Conservation (phyloP, 1,140 invertebrate genomes). For the Mizuhopecten yessoensis region DNA sequence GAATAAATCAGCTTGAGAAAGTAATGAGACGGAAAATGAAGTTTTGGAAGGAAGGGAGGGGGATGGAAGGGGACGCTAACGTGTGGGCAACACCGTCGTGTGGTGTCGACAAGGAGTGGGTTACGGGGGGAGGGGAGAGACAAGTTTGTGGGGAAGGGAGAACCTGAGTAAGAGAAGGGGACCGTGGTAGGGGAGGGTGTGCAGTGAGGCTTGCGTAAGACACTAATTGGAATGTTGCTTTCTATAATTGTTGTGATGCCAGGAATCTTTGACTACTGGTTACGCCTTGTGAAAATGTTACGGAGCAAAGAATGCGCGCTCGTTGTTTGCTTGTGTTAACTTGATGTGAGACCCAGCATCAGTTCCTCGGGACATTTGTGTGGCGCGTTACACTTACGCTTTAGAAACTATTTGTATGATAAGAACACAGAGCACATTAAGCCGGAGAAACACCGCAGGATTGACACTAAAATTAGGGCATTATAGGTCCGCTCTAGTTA, state of each 20-base stretch:
- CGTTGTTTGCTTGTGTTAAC: constrained; percentile 1
- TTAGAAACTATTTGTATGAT: constrained; percentile 1
- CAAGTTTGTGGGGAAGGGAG: not conserved
- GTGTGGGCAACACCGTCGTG: not conserved
- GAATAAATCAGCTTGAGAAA: not conserved
- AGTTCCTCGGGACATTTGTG: not conserved
- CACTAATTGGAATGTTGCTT: constrained; percentile 38
- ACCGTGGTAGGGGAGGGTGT: not conserved
- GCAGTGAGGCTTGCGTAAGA: constrained; percentile 24
- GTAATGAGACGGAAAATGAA: constrained; percentile 25
- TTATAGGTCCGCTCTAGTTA: not conserved
- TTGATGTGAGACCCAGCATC: not conserved
- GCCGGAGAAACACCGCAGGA: not conserved
- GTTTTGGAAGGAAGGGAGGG: not conserved
- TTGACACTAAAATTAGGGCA: too few relatives aligned
- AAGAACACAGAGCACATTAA: not conserved
- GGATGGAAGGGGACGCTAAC: not conserved
- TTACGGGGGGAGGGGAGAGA: not conserved
- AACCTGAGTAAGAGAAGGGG: not conserved
- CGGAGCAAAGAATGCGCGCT: constrained; percentile 31
- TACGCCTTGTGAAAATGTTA: constrained; percentile 38
- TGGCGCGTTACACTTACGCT: not conserved
- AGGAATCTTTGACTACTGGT: constrained; percentile 18
- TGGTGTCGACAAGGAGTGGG: not conserved
- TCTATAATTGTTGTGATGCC: constrained; percentile 1